Percentiles rank a stretch among this genome's conserved stretches.
These are phyloP conservation scores for Panulirus ornatus DNA, from an alignment of 1,140 invertebrate species.

Conservation along the genomic window DNA sequence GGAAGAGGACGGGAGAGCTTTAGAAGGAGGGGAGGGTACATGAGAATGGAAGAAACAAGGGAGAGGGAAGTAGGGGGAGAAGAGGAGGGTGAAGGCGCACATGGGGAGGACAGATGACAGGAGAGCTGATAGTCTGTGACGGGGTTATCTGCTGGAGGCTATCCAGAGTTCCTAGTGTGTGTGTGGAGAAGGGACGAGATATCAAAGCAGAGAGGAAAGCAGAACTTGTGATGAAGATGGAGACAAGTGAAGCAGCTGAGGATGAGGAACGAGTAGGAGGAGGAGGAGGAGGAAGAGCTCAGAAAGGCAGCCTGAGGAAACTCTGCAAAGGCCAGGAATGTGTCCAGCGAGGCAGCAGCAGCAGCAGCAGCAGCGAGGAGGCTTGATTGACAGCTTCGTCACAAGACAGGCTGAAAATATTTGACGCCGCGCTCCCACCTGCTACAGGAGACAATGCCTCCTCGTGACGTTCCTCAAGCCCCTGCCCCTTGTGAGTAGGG, in stretches of 20 bases:
- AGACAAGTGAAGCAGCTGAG: too few relatives aligned
- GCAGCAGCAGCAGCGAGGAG: constrained; percentile 1
- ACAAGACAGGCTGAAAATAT: constrained; percentile 43
- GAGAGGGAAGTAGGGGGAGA: neutral
- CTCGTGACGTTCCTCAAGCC: neutral
- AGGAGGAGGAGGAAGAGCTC: neutral
- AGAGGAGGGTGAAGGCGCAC: neutral
- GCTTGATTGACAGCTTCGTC: constrained; percentile 58
- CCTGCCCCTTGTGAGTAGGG: neutral
- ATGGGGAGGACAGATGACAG: too few relatives aligned
- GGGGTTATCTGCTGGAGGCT: too few relatives aligned
- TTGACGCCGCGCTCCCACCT: constrained; percentile 34
- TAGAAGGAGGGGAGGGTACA: neutral
- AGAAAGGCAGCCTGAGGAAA: neutral
- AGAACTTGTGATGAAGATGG: neutral
- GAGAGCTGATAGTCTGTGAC: too few relatives aligned
- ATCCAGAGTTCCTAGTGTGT: too few relatives aligned
- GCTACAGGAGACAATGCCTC: neutral
- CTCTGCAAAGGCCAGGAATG: neutral
- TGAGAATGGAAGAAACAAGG: neutral
- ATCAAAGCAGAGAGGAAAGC: neutral
- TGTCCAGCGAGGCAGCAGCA: neutral
- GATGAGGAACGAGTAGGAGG: neutral
- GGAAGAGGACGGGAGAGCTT: neutral
- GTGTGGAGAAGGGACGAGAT: neutral